These are phyloP conservation scores for Heterochromis multidens DNA, from an alignment of 2,113 vertebrate genomes.

Conservation along the genomic window DNA sequence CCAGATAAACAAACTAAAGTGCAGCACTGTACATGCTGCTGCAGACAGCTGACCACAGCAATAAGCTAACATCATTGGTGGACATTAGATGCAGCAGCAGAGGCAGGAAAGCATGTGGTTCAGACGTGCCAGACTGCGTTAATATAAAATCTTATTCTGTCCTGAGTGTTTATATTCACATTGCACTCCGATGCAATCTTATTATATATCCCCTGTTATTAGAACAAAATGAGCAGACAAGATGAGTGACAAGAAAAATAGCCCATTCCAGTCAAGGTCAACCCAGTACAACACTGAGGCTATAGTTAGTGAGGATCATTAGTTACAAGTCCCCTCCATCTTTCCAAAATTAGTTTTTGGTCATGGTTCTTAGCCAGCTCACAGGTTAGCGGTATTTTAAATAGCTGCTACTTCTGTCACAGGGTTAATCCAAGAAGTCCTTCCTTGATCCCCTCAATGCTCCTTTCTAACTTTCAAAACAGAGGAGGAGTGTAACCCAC, in stretches of 20 bases:
- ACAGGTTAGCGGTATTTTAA: constrained; percentile 21
- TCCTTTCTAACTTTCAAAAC: background rate
- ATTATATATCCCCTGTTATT: background rate
- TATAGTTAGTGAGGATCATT: constrained; percentile 38
- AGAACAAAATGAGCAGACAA: background rate
- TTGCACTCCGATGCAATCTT: background rate
- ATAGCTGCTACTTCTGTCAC: constrained; percentile 28
- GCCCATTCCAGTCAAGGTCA: background rate
- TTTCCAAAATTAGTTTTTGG: background rate
- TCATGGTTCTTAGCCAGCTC: constrained; percentile 5
- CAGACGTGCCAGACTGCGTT: constrained; percentile 11
- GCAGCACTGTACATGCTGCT: constrained; percentile 28
- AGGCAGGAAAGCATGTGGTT: constrained; percentile 33
- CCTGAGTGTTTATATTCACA: background rate
- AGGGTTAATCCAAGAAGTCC: constrained; percentile 32
- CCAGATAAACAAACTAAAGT: background rate
- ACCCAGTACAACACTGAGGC: background rate
- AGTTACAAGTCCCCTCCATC: background rate
- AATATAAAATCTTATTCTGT: constrained; percentile 9
- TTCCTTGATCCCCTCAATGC: constrained; percentile 42
- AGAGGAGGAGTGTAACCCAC: background rate
- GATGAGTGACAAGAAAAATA: background rate
- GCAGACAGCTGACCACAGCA: constrained; percentile 2
- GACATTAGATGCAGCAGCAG: constrained; percentile 32
- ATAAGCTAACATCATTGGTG: background rate